phyloP scores from a whole-genome alignment of 2,888 invertebrate genomes.

The Amphimallon solstitiale region DNA sequence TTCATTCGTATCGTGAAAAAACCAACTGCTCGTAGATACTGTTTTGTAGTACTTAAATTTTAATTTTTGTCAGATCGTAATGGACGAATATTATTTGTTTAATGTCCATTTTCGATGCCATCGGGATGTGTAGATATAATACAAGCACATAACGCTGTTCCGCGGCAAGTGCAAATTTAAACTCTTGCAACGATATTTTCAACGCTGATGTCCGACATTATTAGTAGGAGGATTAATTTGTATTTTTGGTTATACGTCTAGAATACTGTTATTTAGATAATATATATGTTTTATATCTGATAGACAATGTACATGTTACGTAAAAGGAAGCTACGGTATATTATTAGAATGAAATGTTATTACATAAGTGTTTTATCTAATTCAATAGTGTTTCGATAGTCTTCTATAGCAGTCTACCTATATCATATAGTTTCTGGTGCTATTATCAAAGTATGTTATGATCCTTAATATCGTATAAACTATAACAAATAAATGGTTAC shows the following conservation, averaged over 20 bases:
- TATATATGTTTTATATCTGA: slow-evolving; percentile 22
- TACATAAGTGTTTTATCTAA: slow-evolving; percentile 31
- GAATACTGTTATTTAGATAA: slow-evolving; percentile 23
- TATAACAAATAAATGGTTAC: slow-evolving; percentile 17
- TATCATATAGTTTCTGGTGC: slow-evolving; percentile 11
- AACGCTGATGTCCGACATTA: neutral
- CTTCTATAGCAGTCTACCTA: slow-evolving; percentile 26
- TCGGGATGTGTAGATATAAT: slow-evolving; percentile 30
- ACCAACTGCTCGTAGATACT: slow-evolving; percentile 29
- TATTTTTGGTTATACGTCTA: slow-evolving; percentile 7
- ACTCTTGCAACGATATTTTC: neutral
- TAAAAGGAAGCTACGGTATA: slow-evolving; percentile 22
- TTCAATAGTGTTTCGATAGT: slow-evolving; percentile 21
- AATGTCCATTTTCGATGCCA: slow-evolving; percentile 31
- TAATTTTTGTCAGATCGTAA: slow-evolving; percentile 31
- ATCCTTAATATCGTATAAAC: slow-evolving; percentile 21
- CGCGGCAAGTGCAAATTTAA: slow-evolving; percentile 11
- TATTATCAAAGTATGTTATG: slow-evolving; percentile 21
- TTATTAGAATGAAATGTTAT: slow-evolving; percentile 28
- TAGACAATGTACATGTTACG: slow-evolving; percentile 20
- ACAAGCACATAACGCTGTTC: neutral
- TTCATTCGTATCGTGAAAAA: slow-evolving; percentile 44
- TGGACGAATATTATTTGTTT: slow-evolving; percentile 29
- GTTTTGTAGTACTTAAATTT: slow-evolving; percentile 27
- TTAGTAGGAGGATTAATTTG: slow-evolving; percentile 31